These are phyloP conservation scores for Hyperopisus bebe DNA, from an alignment of 2,113 vertebrate species.

Conservation along the genomic window DNA sequence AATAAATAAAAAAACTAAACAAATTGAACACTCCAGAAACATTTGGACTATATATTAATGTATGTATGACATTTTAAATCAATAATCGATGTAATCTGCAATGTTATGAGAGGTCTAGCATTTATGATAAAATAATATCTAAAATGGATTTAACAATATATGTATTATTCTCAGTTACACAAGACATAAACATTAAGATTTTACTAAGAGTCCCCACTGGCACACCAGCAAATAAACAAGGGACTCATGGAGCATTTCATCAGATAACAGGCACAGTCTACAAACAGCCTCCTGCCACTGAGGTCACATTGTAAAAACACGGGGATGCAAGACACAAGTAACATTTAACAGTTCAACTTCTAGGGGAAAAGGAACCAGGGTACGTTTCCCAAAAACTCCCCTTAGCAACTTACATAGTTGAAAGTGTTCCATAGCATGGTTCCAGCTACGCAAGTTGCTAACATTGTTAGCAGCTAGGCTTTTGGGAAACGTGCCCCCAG, in stretches of 20 bases:
- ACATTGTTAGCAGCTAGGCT: not conserved
- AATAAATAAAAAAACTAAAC: not conserved
- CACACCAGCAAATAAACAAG: not conserved
- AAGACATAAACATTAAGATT: not conserved
- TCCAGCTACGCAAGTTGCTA: not conserved
- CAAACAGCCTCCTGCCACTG: not conserved
- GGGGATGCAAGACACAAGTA: not conserved
- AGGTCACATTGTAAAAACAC: not conserved
- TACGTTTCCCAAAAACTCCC: not conserved
- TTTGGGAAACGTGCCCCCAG: not conserved
- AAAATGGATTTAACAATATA: not conserved
- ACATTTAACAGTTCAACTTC: not conserved
- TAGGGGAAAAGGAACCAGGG: not conserved
- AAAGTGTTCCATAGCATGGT: not conserved
- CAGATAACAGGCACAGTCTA: not conserved
- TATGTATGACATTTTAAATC: not conserved
- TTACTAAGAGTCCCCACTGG: not conserved
- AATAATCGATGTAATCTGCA: not conserved
- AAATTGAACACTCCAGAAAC: not conserved
- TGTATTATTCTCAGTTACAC: not conserved
- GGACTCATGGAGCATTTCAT: not conserved
- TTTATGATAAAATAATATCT: not conserved
- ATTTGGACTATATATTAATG: not conserved
- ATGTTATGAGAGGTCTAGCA: not conserved
- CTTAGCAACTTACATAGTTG: not conserved